These are phyloP conservation scores for Enteromius paludinosus DNA, from an alignment of 2,797 vertebrate species.

Conservation along the genomic window DNA sequence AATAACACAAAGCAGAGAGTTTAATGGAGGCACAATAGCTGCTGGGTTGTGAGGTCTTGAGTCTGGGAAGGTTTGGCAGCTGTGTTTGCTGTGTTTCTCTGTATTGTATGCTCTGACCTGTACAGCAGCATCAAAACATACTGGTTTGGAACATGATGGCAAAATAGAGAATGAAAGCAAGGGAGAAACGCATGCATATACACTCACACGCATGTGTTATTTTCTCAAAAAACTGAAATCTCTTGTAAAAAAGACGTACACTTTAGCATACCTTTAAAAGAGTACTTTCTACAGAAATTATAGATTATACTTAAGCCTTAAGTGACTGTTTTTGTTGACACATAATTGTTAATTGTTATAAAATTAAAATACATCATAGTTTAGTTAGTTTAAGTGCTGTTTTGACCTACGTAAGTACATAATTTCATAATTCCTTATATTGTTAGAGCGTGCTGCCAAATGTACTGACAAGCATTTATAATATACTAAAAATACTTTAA, in stretches of 20 bases:
- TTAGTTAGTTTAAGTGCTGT: background rate
- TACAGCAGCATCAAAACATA: slow-evolving; percentile 26
- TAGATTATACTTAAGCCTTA: background rate
- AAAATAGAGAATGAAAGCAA: slow-evolving; percentile 3
- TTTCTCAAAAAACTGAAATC: background rate
- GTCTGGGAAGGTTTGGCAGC: slow-evolving; percentile 30
- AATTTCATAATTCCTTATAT: background rate
- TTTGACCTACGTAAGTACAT: background rate
- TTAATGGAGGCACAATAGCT: slow-evolving; percentile 24
- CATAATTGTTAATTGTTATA: background rate
- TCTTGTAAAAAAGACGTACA: background rate
- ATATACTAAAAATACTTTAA: background rate
- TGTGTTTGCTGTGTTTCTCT: slow-evolving; percentile 36
- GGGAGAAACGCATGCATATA: background rate
- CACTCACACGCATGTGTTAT: background rate
- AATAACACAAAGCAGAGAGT: slow-evolving; percentile 18
- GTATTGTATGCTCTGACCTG: slow-evolving; percentile 6
- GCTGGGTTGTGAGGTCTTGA: slow-evolving; percentile 16
- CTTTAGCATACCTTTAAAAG: background rate
- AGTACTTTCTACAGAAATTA: background rate
- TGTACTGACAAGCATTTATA: background rate
- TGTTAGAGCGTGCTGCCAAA: background rate
- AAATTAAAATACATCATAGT: background rate
- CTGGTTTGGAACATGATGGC: background rate
- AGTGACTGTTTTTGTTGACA: background rate